Base-by-base conservation (phyloP, 2,797 vertebrate genomes). In the Melanotaenia maccullochi region DNA sequence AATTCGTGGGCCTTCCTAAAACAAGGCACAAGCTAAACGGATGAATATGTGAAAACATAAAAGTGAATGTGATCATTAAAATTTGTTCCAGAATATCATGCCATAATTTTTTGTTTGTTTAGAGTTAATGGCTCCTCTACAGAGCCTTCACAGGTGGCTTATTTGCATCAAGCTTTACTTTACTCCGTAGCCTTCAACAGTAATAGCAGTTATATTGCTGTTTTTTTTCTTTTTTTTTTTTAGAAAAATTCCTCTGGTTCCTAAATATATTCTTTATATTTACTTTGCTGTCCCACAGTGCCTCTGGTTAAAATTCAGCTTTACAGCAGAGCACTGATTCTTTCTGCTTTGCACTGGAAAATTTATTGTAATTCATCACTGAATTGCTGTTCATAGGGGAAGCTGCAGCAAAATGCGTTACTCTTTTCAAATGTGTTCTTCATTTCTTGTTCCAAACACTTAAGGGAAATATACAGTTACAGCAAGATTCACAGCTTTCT, bases 121-220 rank as follows among this genome's bases (percentile, higher is more conserved):
- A 32, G 60, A 60, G 11, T 49, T 74, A 80, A 44, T 73, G 60
- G 28, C 32, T 64, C 49, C 25, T 56, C 32, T 55, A 2, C 32
- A 61, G 30, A 71, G 30, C 24, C 59, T 67, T 40, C 56, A 5
- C 33, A n/a, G 38, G 55, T 60, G 65, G 57, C 65, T 68, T 60
- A 38, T 75, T 76, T 68, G 60, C 58, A 47, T 68, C 55, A 63
- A 35, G 74, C 54, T 76, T 71, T 80, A 76, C 54, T 76, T 71
- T 80, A 68, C 55, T 62, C 78, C 20, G 42, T 60, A 42, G 44
- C 51, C 47, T 63, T 60, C 30, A 18, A 32, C 35, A 28, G 24
- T 67, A 62, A 52, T 65, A 47, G 28, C 32, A 54, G 38, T 40
- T 36, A 11, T 36, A 9, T 36, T 36, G 35, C 9, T 36, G 3